Evolutionary conservation across 2,888 invertebrate species (phyloP).

Genomic region (Villa cingulata): DNA sequence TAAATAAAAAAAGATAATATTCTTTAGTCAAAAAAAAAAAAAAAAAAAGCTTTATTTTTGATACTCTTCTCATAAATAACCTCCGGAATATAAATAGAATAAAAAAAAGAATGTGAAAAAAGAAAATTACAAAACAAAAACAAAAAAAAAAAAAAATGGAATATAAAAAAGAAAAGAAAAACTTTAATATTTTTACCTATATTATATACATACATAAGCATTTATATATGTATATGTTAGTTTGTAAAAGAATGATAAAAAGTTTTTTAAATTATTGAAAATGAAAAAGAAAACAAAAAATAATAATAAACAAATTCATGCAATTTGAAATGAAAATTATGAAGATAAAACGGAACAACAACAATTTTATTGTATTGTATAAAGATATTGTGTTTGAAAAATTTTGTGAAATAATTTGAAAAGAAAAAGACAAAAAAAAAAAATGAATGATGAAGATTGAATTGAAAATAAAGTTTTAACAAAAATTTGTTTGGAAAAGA

Average conservation of each 20-base stretch:
- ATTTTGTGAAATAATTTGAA: too few species aligned
- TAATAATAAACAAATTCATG: too few species aligned
- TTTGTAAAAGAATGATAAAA: too few species aligned
- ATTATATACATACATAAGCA: not conserved
- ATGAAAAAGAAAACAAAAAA: slow-evolving; percentile 4
- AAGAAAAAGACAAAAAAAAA: too few species aligned
- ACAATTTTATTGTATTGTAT: too few species aligned
- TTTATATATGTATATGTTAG: too few species aligned
- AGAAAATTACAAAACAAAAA: slow-evolving; percentile 1
- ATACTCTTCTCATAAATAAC: slow-evolving; percentile 6
- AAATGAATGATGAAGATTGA: too few species aligned
- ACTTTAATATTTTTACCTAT: not conserved
- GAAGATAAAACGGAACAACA: too few species aligned
- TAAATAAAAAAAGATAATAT: slow-evolving; percentile 1
- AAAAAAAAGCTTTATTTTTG: slow-evolving; percentile 8
- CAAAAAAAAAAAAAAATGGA: slow-evolving; percentile 1
- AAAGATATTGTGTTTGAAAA: too few species aligned
- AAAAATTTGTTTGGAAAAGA: too few species aligned
- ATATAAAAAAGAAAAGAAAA: slow-evolving; percentile 1
- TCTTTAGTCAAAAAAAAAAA: not conserved
- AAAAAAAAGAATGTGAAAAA: not conserved
- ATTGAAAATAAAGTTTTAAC: too few species aligned
- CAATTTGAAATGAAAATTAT: too few species aligned
- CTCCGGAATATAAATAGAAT: not conserved
- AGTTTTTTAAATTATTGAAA: not conserved